Base-by-base conservation (phyloP, 1,140 invertebrate genomes). In the Philopotamus ludificatus region DNA sequence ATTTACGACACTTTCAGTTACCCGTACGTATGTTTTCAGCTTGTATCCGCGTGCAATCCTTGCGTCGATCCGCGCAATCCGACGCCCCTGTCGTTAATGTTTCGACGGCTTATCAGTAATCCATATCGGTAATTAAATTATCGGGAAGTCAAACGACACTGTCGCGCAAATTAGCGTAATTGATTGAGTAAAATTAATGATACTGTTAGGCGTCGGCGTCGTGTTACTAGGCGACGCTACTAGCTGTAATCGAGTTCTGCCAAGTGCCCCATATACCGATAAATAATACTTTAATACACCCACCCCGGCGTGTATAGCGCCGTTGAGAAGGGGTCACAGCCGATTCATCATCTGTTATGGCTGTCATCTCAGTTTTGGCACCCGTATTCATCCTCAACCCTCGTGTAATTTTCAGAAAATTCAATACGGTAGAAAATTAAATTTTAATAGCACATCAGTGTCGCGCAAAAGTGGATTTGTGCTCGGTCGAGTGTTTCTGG, bases 231-330 rank as follows among this genome's bases (percentile, higher is more conserved):
- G 23, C 18, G 45, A 15, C 44, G 18, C n/a, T 62, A 7, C 22
- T 10, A 16, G 23, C 10, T 49, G 25, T 49, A 62, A 62, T 62
- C 44, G 45, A 62, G 59, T 44, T 50, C 50, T 49, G 59, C 42
- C 57, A 44, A 62, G 45, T 62, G 45, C 21, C 44, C 22, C 10
- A 25, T 50, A 18, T 25, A n/a, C 44, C 50, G 50, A 62, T 62
- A 50, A 62, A 62, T 62, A 62, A 62, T 34, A 44, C 59, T 62
- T 62, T 62, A 50, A 62, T 62, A 57, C 53, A 57, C 53, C 53
- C 28, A 57, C 53, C 15, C 8, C 2, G 15, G 20, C 21, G 8
- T 23, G 49, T 51, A 21, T 47, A n/a, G 18, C 16, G 16, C 44
- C 9, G 18, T 16, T 18, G 26, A 2, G 23, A 16, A 1, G 25